Percentiles rank a stretch among this genome's conserved stretches.
These are phyloP conservation scores for Nannoperca obscura DNA, from an alignment of 2,797 vertebrate genomes.

Conservation along the genomic window DNA sequence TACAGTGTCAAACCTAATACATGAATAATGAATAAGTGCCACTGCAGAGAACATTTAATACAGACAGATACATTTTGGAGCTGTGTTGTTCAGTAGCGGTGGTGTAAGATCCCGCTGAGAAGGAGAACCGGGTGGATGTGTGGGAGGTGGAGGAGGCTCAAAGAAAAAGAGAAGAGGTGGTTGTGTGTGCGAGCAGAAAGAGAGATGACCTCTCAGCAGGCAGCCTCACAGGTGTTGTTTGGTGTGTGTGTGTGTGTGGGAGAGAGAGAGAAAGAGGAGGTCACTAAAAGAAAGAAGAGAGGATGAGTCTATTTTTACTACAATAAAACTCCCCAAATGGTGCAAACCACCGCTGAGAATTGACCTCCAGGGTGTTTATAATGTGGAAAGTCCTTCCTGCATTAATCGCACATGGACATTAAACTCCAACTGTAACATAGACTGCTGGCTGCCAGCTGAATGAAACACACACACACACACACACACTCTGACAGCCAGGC, in stretches of 20 bases:
- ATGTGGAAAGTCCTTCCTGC: constrained; percentile 64
- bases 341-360: constrained; percentile 40
- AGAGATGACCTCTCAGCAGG: constrained; percentile 41
- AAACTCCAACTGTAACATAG: constrained; percentile 36
- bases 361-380: constrained; percentile 63
- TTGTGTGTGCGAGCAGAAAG: background rate
- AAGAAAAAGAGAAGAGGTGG: constrained; percentile 11
- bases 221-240: constrained; percentile 57
- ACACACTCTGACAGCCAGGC: background rate
- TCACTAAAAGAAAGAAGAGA: constrained; percentile 6
- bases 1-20: background rate
- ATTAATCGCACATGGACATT: constrained; percentile 48
- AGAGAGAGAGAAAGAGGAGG: constrained; percentile 9
- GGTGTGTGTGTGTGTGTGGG: constrained; percentile 31
- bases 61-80: background rate
- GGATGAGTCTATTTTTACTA: constrained; percentile 46
- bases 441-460: constrained; percentile 21
- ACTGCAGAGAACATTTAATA: background rate
- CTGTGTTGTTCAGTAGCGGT: background rate
- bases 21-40: background rate
- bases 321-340: constrained; percentile 34
- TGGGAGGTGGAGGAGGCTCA: constrained; percentile 36
- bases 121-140: constrained; percentile 37
- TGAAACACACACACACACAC: constrained; percentile 10
- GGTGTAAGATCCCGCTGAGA: background rate